Evolutionary conservation across 2,113 vertebrate genomes (phyloP).

Genomic region (Macheiramphus alcinus): DNA sequence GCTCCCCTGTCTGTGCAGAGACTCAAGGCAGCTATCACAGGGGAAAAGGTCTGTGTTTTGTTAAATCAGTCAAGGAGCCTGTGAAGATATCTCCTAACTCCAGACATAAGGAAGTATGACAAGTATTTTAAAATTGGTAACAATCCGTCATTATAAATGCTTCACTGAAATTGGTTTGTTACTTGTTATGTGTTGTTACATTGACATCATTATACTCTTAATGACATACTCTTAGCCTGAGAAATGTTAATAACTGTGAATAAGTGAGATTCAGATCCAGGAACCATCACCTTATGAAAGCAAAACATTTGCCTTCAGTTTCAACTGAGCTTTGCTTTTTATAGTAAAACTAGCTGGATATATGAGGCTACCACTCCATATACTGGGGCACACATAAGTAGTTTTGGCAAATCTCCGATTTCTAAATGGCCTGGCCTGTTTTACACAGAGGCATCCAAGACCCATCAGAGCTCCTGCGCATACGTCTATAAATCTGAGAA

Average conservation of each 20-base stretch:
- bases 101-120: background rate
- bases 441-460: background rate
- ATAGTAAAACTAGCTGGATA: background rate
- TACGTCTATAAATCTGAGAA: background rate
- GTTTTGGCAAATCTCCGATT: background rate
- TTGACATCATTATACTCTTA: background rate
- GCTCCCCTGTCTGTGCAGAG: background rate
- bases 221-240: background rate
- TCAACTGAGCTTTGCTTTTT: background rate
- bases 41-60: background rate
- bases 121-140: constrained; percentile 5
- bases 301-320: background rate
- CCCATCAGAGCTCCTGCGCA: background rate
- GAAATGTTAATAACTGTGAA: background rate
- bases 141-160: background rate
- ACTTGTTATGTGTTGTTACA: background rate
- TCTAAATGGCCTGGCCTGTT: background rate
- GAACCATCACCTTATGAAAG: background rate
- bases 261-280: background rate
- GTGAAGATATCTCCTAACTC: background rate
- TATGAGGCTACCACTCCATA: background rate
- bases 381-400: background rate
- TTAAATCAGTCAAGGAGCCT: background rate
- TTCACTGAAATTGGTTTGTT: background rate
- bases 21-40: background rate